Percentiles rank a stretch among this genome's conserved stretches.
Conservation (phyloP, 2,888 invertebrate genomes). For the Chrysolina oricalcia region DNA sequence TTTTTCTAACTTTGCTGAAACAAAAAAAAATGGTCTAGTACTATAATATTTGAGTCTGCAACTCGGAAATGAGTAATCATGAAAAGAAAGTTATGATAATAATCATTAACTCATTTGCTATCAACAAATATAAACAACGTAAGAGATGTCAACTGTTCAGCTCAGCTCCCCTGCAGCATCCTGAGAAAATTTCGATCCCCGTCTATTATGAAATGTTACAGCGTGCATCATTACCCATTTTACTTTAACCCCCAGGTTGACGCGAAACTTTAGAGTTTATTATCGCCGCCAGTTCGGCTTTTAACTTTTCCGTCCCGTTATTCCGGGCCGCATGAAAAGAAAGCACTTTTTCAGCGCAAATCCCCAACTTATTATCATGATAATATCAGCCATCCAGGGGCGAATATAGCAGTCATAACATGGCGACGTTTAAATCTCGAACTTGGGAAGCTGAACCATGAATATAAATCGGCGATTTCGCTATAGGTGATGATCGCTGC, state of each 20-base stretch:
- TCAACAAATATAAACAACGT: too few species aligned
- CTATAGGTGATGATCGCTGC: slow-evolving; percentile 1
- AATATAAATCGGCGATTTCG: slow-evolving; percentile 47
- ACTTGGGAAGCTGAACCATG: slow-evolving; percentile 42
- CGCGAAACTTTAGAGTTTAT: slow-evolving; percentile 12
- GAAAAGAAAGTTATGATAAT: too few species aligned
- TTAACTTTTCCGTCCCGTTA: slow-evolving; percentile 23
- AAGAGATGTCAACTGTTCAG: not conserved
- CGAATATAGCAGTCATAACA: slow-evolving; percentile 57
- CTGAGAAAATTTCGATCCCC: not conserved
- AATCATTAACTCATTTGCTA: too few species aligned
- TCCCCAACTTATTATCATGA: slow-evolving; percentile 59
- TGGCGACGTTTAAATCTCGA: slow-evolving; percentile 51
- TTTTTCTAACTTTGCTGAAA: too few species aligned
- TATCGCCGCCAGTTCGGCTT: slow-evolving; percentile 15
- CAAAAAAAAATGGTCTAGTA: too few species aligned
- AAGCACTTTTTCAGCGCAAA: slow-evolving; percentile 52
- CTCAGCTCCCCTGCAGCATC: not conserved
- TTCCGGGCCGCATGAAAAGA: slow-evolving; percentile 23
- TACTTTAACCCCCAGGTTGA: slow-evolving; percentile 7
- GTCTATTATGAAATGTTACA: slow-evolving; percentile 8
- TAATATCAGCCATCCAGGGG: slow-evolving; percentile 56
- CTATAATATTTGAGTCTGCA: too few species aligned
- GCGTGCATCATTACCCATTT: slow-evolving; percentile 7
- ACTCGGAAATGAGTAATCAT: too few species aligned